Evolutionary conservation across 2,888 invertebrate genomes (phyloP), one percentile per base, ranked within the genome.

Genomic region (Cheiracanthium punctorium): DNA sequence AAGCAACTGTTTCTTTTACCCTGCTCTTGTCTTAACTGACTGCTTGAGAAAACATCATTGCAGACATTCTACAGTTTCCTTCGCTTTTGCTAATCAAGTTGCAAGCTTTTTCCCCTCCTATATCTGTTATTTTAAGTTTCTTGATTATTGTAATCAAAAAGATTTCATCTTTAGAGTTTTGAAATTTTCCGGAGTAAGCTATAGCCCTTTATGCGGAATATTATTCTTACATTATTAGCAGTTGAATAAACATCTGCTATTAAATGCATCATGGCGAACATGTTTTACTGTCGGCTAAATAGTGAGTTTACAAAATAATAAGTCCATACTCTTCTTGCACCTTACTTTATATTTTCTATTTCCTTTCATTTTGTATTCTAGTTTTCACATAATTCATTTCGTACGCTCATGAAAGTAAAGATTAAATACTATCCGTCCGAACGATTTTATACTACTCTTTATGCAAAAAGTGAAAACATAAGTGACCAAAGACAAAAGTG

Each of bases 51-150:
- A 86, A 86, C 86, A 86, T 75, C 72, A 80, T 80, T 80, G 48
- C 75, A 70, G 76, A 75, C 76, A 80, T 41, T 79, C 43, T 84
- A 69, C 74, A 58, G 28, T 32, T 69, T 67, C 33, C 70, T 65
- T 76, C 80, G 72, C 71, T 72, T 80, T 80, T 43, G 52, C 80
- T 86, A 80, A 86, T 86, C 86, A 86, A 80, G 86, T 86, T 86
- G 80, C 65, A 41, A n/a, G 32, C 24, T 65, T 85, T 85, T 85
- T 43, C n/a, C 30, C 24, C 74, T 76, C 71, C 76, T 33, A 65
- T 72, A 80, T 86, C 86, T 86, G 86, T 86, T 86, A 86, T 86
- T 86, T 86, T 86, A 86, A 86, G 86, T 86, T 86, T 76, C 80
- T 86, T 71, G 80, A 86, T 86, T 80, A 86, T 86, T 86, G 86